phyloP scores from a whole-genome alignment of 2,113 vertebrate genomes.

The Tursiops truncatus region DNA sequence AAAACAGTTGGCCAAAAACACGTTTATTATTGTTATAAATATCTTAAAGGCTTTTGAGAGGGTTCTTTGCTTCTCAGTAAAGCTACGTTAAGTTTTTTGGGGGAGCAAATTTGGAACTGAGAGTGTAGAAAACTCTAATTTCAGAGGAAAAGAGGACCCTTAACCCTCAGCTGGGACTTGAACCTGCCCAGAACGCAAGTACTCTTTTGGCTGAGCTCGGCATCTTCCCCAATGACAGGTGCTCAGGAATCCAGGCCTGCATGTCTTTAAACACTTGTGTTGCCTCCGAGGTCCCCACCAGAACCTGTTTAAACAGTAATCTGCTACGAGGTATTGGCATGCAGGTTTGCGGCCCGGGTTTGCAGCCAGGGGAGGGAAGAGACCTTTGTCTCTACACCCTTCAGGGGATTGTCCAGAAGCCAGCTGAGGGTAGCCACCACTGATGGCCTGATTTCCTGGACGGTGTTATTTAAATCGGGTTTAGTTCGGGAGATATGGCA shows the following conservation, averaged over 20 bases:
- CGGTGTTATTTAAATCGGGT: background rate
- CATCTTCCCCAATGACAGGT: background rate
- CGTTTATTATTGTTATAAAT: background rate
- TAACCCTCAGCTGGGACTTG: background rate
- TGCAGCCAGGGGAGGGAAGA: background rate
- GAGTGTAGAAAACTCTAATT: background rate
- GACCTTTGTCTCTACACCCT: background rate
- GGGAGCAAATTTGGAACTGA: background rate
- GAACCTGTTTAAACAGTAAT: background rate
- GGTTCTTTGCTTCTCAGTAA: background rate
- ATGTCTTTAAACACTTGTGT: background rate
- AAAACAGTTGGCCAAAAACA: background rate
- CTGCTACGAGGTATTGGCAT: background rate
- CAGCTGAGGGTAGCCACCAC: background rate
- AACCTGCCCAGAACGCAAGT: background rate
- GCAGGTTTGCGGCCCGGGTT: background rate
- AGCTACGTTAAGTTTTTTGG: background rate
- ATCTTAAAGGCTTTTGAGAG: conserved; percentile 27
- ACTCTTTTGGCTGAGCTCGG: background rate
- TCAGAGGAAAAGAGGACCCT: background rate
- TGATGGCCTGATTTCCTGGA: background rate
- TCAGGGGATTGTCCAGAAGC: background rate
- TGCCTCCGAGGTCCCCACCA: background rate
- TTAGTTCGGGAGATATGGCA: background rate
- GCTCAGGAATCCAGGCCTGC: background rate